Evolutionary conservation across 1,140 invertebrate species (phyloP), one percentile per base, ranked within the genome.

Genomic region (Asobara japonica): DNA sequence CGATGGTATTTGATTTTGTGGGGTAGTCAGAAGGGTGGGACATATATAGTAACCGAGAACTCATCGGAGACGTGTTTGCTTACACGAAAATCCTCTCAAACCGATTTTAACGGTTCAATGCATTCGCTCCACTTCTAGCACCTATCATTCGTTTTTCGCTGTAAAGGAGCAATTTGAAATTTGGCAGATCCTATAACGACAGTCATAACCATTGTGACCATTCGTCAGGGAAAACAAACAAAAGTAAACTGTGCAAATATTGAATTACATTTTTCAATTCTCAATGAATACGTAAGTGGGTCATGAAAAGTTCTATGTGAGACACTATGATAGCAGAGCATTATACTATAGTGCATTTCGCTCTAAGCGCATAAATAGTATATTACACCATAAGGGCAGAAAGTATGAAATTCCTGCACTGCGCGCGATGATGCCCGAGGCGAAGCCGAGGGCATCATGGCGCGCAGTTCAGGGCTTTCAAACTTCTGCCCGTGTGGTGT

Each of bases 11-110:
- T 31, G 60, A 62, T 27, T 62, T 33, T 25, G 36, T 30, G 41
- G 20, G 48, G 29, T 13, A n/a, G 41, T 65, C 71, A 69, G 56
- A 69, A 72, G 69, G 71, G 62, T 7, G 65, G 30, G 33, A 71
- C 72, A 30, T 45, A 68, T 71, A 69, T 48, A 56, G 51, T 56
- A 62, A 45, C 65, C 27, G 45, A 73, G 66, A 81, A 84, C 84
- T 85, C 78, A 73, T 41, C 36, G 8, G 13, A 64, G 79, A 79
- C 70, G 76, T 87, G 85, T 87, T 88, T 88, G 81, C 84, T 79
- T 87, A 87, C 86, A 87, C 84, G 84, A 80, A 87, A 88, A 88
- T 88, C 85, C 86, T 88, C 83, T 88, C 81, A 84, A 84, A 82
- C 84, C 83, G 80, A 87, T 87, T 87, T 82, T 86, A 81, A 77